Evolutionary conservation across 2,113 vertebrate genomes (phyloP).

Genomic region (Alligator sinensis): DNA sequence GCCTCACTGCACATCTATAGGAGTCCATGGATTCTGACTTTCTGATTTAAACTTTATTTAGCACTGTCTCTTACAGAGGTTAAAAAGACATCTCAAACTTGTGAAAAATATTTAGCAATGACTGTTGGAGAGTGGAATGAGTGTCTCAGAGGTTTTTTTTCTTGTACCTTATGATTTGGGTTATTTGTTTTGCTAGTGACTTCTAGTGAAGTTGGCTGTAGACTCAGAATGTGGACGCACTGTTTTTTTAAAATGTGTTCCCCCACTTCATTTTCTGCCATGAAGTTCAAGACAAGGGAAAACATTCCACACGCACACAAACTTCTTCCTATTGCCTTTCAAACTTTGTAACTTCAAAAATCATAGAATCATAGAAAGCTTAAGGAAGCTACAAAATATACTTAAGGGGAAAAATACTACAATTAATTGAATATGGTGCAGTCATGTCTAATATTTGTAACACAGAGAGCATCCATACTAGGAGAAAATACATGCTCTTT

Average conservation of each 20-base stretch:
- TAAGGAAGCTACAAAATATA: neutral
- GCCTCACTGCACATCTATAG: too few species aligned
- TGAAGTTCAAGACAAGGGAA: neutral
- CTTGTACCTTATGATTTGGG: neutral
- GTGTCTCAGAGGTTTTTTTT: neutral
- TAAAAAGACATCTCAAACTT: neutral
- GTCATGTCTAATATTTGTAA: neutral
- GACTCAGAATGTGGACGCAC: neutral
- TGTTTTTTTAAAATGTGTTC: neutral
- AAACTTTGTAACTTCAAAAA: neutral
- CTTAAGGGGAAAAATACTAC: neutral
- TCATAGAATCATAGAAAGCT: neutral
- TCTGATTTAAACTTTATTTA: neutral
- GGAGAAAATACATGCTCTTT: rapidly evolving
- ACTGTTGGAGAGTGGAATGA: slow-evolving; percentile 5
- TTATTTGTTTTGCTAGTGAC: neutral
- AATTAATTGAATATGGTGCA: too few species aligned
- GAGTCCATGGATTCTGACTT: neutral
- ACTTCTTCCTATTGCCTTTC: neutral
- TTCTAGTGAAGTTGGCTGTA: neutral
- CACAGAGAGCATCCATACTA: rapidly evolving
- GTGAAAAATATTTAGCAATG: neutral
- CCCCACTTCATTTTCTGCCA: neutral
- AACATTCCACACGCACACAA: neutral
- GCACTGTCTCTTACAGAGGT: neutral